phyloP scores from a whole-genome alignment of 2,888 invertebrate species.

The Platypus cylindrus region DNA sequence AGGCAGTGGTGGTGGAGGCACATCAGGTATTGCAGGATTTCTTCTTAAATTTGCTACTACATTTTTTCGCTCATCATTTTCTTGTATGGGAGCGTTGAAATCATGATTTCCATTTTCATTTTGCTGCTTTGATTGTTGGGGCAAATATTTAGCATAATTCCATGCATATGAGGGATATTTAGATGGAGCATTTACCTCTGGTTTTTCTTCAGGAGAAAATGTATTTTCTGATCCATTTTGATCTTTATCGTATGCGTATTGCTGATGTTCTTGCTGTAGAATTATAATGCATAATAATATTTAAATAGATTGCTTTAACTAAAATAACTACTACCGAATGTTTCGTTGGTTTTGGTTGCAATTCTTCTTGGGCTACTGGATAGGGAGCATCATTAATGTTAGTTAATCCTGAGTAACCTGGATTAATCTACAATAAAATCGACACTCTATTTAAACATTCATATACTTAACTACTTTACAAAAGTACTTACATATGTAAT shows the following conservation, averaged over 20 bases:
- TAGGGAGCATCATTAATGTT: slow-evolving; percentile 3
- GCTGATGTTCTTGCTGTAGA: too few species aligned
- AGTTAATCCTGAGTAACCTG: slow-evolving; percentile 8
- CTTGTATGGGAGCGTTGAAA: background rate
- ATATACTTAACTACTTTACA: too few species aligned
- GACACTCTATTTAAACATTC: too few species aligned
- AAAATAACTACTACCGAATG: too few species aligned
- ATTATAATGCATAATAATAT: too few species aligned
- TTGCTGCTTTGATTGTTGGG: slow-evolving; percentile 6
- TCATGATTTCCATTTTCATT: background rate
- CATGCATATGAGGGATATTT: slow-evolving; percentile 14
- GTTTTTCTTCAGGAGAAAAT: too few species aligned
- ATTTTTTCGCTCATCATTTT: slow-evolving; percentile 18
- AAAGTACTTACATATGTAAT: slow-evolving; percentile 17
- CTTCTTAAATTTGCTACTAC: slow-evolving; percentile 21
- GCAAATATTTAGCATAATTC: slow-evolving; percentile 14
- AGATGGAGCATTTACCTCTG: slow-evolving; percentile 16
- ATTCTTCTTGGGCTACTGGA: background rate
- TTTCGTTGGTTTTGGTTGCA: too few species aligned
- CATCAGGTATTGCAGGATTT: slow-evolving; percentile 23
- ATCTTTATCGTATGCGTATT: too few species aligned
- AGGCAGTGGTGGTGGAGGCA: slow-evolving; percentile 23
- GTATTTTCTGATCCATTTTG: too few species aligned
- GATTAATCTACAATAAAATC: slow-evolving; percentile 7
- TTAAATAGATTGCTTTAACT: too few species aligned